Evolutionary conservation across 2,888 invertebrate species (phyloP), one percentile per base, ranked within the genome.

Genomic region (Tachina fera): DNA sequence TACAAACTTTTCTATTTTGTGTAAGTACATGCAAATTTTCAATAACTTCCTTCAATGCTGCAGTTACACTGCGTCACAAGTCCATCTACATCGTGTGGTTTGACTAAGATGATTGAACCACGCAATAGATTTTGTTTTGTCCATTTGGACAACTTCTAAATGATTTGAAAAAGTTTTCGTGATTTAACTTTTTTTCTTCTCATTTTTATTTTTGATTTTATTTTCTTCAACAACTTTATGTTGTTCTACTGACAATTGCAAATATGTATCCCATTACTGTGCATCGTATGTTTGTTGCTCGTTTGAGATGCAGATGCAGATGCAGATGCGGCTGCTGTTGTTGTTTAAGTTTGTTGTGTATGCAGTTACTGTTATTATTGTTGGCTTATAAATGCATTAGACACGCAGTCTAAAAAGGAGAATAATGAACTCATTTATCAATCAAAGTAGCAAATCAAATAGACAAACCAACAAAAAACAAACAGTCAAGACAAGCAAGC

Each of bases 381-480:
- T 74, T 79, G 71, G 51, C 75, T 68, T 68, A 68, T 71, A 86
- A 83, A 80, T 76, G 71, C 82, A 87, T 87, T 87, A 87, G 84
- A 87, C 82, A 87, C 79, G 84, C 87, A 80, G 83, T 87, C 83
- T 80, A 72, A 77, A 87, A 86, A 60, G 65, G 22, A 84, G 78
- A 81, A 83, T 84, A 84, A 87, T 82, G 82, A 84, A 78, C 84
- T 83, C 86, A 83, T 86, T 86, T 86, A 86, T 86, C 86, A 86
- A 86, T 86, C 86, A 83, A 86, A 83, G 83, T 86, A 76, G 79
- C 76, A 86, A 86, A 86, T 86, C 86, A 86, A 86, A 49, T n/a
- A 49, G 14, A 77, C 84, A 81, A 84, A 80, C 77, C 61, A 76
- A 80, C 67, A 49, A 45, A 49, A 45, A 72, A 77, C 63, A 76